Evolutionary conservation across 2,888 invertebrate species (phyloP).

Genomic region (Dichetophora obliterata): DNA sequence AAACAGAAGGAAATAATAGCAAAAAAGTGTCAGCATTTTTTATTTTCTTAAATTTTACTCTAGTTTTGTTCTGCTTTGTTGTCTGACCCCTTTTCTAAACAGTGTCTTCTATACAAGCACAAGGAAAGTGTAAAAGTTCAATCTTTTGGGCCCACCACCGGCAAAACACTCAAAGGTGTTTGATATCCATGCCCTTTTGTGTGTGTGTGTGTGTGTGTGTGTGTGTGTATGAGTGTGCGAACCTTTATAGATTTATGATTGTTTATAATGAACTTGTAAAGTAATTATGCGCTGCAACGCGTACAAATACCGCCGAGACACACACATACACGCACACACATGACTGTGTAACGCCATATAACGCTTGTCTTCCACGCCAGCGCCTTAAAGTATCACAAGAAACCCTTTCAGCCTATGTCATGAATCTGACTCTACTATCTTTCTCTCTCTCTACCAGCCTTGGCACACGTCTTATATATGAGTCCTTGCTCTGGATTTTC

Average conservation of each 20-base stretch:
- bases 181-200: too few species aligned
- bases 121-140: conserved; percentile 58
- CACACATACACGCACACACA: conserved; percentile 44
- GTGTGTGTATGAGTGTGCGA: conserved; percentile 34
- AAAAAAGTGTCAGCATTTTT: conserved; percentile 2
- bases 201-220: background rate
- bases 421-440: background rate
- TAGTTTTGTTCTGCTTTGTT: conserved; percentile 56
- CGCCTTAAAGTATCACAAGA: background rate
- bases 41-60: background rate
- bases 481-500: conserved; percentile 46
- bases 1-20: conserved; percentile 48
- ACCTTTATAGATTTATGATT: conserved; percentile 67
- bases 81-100: conserved; percentile 16
- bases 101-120: conserved; percentile 2
- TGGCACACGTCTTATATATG: conserved; percentile 21
- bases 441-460: background rate
- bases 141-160: conserved; percentile 43
- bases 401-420: conserved; percentile 11
- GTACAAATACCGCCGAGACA: conserved; percentile 47
- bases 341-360: background rate
- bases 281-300: conserved; percentile 67
- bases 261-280: conserved; percentile 70
- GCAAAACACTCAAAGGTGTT: background rate
- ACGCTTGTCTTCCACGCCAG: background rate